Conservation (phyloP, 2,113 vertebrate species). For the Suncus etruscus region DNA sequence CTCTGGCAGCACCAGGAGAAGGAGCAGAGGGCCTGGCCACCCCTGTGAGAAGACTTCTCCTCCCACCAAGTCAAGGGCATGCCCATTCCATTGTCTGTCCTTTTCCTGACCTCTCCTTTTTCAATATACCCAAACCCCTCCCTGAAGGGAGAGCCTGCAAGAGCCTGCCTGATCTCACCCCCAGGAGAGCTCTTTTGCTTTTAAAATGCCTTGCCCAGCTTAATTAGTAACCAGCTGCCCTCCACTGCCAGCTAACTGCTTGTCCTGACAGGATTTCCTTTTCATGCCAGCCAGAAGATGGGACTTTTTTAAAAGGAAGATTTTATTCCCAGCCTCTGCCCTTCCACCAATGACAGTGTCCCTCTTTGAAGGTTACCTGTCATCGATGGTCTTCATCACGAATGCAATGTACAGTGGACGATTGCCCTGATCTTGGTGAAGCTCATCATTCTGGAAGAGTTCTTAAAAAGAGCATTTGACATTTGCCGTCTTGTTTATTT, state of each 20-base stretch:
- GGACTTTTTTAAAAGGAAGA: conserved; percentile 71
- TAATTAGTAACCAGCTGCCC: conserved; percentile 75
- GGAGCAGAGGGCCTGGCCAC: conserved; percentile 27
- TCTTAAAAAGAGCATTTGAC: conserved; percentile 63
- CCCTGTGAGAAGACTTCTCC: neutral
- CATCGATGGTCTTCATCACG: conserved; percentile 22
- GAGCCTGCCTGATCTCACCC: conserved; percentile 67
- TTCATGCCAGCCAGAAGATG: conserved; percentile 67
- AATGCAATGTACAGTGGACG: conserved; percentile 66
- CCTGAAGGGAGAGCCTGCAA: conserved; percentile 9
- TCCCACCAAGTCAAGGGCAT: conserved; percentile 13
- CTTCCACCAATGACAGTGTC: conserved; percentile 63
- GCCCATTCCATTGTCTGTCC: conserved; percentile 34
- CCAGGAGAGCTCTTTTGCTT: conserved; percentile 49
- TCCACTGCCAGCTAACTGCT: conserved; percentile 52
- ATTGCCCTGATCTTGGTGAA: conserved; percentile 65
- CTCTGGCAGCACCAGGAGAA: neutral
- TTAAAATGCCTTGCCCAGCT: conserved; percentile 68
- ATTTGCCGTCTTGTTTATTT: conserved; percentile 67
- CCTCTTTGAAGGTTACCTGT: conserved; percentile 76
- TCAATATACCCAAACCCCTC: neutral
- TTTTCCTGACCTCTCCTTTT: conserved; percentile 60
- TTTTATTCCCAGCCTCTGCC: conserved; percentile 48
- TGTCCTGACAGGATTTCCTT: conserved; percentile 72
- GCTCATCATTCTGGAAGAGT: neutral